Evolutionary conservation across 2,113 vertebrate genomes (phyloP).

Genomic region (Lipophrys pholis): DNA sequence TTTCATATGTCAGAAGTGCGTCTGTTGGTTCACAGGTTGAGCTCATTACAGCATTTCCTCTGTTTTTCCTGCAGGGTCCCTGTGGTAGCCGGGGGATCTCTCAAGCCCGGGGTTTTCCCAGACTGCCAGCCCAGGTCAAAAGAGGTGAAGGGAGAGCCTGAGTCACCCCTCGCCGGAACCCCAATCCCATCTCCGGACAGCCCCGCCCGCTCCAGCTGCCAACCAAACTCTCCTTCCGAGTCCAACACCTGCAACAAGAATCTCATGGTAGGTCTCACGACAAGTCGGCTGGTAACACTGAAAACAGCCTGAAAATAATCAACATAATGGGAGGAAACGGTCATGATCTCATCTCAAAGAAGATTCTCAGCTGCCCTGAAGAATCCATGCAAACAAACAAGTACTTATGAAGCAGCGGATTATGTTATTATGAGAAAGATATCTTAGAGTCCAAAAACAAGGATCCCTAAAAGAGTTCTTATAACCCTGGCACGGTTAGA

Average conservation of each 20-base stretch:
- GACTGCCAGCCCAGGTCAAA: conserved; percentile 62
- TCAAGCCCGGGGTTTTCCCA: conserved; percentile 73
- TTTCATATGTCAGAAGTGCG: background rate
- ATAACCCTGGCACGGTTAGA: no score
- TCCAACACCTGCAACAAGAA: conserved; percentile 83
- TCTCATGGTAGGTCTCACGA: conserved; percentile 57
- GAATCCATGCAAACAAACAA: no score
- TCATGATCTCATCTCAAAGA: no score
- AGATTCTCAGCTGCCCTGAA: no score
- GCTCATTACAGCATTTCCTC: conserved; percentile 65
- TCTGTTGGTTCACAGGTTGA: conserved; percentile 46
- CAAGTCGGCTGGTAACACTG: no score
- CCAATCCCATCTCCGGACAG: conserved; percentile 76
- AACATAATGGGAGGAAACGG: background rate
- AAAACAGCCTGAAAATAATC: background rate
- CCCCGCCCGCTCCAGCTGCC: conserved; percentile 80
- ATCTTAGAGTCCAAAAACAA: no score
- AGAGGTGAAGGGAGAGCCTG: conserved; percentile 69
- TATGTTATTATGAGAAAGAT: no score
- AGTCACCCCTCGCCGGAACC: conserved; percentile 51
- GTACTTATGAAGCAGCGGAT: no score
- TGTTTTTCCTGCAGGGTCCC: conserved; percentile 76
- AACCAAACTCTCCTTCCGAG: conserved; percentile 87
- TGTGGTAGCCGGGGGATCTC: conserved; percentile 45
- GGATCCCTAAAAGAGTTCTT: no score